Conservation (phyloP, 2,113 vertebrate genomes). For the Festucalex cinctus region DNA sequence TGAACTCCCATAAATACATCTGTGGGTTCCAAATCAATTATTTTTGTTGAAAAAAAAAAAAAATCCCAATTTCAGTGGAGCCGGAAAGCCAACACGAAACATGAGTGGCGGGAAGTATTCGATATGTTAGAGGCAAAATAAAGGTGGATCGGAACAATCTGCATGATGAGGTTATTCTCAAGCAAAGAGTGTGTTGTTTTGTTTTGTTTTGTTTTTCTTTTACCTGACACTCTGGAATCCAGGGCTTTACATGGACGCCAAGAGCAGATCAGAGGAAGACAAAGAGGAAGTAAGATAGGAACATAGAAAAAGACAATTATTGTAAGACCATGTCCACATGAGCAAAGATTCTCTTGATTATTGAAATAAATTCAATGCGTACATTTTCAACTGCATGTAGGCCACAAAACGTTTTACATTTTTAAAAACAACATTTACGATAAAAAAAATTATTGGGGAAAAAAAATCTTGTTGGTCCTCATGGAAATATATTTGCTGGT, state of each 20-base stretch:
- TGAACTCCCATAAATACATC: neutral
- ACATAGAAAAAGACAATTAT: constrained; percentile 52
- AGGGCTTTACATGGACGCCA: constrained; percentile 62
- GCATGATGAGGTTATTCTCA: constrained; percentile 27
- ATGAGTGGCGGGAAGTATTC: constrained; percentile 42
- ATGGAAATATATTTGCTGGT: neutral
- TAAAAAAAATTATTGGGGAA: neutral
- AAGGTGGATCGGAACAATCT: constrained; percentile 30
- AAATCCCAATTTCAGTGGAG: constrained; percentile 29
- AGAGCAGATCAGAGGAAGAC: constrained; percentile 52
- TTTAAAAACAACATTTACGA: neutral
- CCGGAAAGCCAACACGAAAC: constrained; percentile 32
- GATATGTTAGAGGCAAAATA: constrained; percentile 19
- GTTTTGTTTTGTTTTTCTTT: constrained; percentile 21
- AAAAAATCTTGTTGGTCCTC: neutral
- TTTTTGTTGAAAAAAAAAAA: constrained; percentile 11
- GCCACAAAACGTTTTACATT: neutral
- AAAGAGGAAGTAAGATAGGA: constrained; percentile 52
- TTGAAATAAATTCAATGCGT: neutral
- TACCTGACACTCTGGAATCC: constrained; percentile 76
- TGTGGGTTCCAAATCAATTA: constrained; percentile 9
- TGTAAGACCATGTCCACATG: neutral
- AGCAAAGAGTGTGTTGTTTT: constrained; percentile 19
- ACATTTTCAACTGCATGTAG: neutral
- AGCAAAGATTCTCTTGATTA: neutral